Conservation (phyloP, 2,113 vertebrate genomes). For the Nerophis ophidion region DNA sequence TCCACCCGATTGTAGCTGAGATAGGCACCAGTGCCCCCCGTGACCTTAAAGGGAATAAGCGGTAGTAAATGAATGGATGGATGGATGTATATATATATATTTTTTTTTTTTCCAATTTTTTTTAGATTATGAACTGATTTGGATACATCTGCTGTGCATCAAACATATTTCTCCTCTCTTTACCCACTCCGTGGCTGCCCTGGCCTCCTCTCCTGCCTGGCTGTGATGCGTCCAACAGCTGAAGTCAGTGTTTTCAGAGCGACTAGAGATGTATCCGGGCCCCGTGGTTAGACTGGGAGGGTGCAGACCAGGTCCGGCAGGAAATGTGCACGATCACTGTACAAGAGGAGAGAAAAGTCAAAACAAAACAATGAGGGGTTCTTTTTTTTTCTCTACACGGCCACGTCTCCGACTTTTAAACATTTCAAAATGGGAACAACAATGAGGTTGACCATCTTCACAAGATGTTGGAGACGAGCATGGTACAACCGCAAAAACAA, state of each 20-base stretch:
- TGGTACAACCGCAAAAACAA: too few relatives aligned
- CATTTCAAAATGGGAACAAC: neutral
- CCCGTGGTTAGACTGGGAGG: constrained; percentile 30
- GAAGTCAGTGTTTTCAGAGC: constrained; percentile 40
- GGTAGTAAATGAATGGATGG: too few relatives aligned
- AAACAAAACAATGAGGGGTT: constrained; percentile 3
- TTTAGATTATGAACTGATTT: too few relatives aligned
- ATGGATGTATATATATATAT: too few relatives aligned
- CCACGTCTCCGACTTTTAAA: neutral
- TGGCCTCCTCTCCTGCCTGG: constrained; percentile 20
- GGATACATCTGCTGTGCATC: neutral
- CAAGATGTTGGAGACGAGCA: neutral
- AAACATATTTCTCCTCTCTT: neutral
- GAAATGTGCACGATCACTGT: constrained; percentile 6
- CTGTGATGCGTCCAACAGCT: constrained; percentile 41
- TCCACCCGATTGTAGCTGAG: too few relatives aligned
- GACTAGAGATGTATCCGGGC: constrained; percentile 37
- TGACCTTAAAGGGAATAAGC: too few relatives aligned
- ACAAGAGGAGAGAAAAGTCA: constrained; percentile 3
- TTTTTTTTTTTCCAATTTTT: too few relatives aligned
- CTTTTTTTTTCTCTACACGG: neutral
- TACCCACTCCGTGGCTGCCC: constrained; percentile 32
- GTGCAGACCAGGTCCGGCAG: constrained; percentile 20
- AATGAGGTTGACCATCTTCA: neutral
- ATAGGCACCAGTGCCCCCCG: too few relatives aligned